A percentile compares a stretch with the other conserved stretches of the same genome.
Evolutionary conservation across 2,888 invertebrate species (phyloP).

Genomic region (Hirtodrosophila cameraria): DNA sequence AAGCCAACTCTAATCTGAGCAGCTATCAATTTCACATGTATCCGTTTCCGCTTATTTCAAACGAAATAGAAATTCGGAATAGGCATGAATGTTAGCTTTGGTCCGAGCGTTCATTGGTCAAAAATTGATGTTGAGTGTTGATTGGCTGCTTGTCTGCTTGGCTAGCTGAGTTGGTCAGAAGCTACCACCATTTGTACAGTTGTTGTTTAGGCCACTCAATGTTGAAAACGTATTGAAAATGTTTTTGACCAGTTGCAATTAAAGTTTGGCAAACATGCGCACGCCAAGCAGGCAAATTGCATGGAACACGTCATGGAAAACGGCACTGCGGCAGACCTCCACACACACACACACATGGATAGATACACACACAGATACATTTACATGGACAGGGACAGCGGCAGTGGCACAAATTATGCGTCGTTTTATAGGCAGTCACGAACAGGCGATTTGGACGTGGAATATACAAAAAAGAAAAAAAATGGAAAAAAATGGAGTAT

Average conservation of each 20-base stretch:
- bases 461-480: background rate
- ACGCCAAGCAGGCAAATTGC: conserved; percentile 53
- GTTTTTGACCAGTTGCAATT: conserved; percentile 80
- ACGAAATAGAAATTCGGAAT: too few relatives aligned
- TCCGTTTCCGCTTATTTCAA: too few relatives aligned
- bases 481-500: conserved; percentile 26
- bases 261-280: conserved; percentile 62
- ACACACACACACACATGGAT: conserved; percentile 15
- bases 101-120: conserved; percentile 21
- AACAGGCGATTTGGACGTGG: conserved; percentile 66
- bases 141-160: conserved; percentile 15
- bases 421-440: conserved; percentile 73
- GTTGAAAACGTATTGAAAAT: conserved; percentile 39
- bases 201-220: conserved; percentile 18
- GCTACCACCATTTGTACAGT: background rate
- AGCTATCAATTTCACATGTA: too few relatives aligned
- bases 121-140: background rate
- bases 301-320: conserved; percentile 63
- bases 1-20: too few relatives aligned
- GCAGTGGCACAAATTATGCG: conserved; percentile 76
- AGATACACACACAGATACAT: conserved; percentile 1
- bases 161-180: conserved; percentile 20
- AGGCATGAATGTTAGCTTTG: too few relatives aligned
- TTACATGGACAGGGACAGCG: conserved; percentile 55
- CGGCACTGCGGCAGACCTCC: conserved; percentile 66